Percentiles rank a stretch among this genome's conserved stretches.
These are phyloP conservation scores for Conger conger DNA, from an alignment of 2,113 vertebrate genomes.

Conservation along the genomic window DNA sequence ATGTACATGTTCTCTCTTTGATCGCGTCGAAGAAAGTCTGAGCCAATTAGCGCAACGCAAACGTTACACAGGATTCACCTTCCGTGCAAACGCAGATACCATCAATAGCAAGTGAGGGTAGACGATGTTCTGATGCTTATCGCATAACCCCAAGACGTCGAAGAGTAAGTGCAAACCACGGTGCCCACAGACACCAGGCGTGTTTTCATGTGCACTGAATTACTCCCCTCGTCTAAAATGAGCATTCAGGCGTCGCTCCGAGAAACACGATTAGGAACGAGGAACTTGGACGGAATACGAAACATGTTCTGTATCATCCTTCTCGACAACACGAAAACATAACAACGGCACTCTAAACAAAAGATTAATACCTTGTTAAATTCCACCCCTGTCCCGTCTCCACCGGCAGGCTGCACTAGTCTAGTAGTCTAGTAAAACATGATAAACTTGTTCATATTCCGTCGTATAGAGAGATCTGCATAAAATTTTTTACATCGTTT, in stretches of 20 bases:
- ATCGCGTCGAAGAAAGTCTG: not conserved
- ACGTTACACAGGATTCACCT: not conserved
- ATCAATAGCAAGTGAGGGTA: not conserved
- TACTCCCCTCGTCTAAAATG: not conserved
- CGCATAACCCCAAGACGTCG: slow-evolving; percentile 8
- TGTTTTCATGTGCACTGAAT: not conserved
- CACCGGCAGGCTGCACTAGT: not conserved
- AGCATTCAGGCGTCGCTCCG: not conserved
- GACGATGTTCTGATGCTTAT: not conserved
- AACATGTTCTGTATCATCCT: not conserved
- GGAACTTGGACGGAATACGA: not conserved
- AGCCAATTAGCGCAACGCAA: not conserved
- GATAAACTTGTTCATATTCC: not conserved
- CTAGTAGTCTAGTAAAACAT: not conserved
- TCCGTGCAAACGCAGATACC: not conserved
- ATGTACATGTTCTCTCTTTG: not conserved
- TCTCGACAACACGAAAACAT: not conserved
- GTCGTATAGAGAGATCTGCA: not conserved
- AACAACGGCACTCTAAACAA: not conserved
- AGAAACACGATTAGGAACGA: not conserved
- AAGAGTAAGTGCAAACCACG: slow-evolving; percentile 23
- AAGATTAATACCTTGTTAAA: not conserved
- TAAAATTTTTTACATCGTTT: not conserved
- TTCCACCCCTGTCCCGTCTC: too few relatives aligned
- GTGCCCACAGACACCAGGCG: not conserved